Evolutionary conservation across 2,113 vertebrate genomes (phyloP).

Genomic region (Antennarius striatus): DNA sequence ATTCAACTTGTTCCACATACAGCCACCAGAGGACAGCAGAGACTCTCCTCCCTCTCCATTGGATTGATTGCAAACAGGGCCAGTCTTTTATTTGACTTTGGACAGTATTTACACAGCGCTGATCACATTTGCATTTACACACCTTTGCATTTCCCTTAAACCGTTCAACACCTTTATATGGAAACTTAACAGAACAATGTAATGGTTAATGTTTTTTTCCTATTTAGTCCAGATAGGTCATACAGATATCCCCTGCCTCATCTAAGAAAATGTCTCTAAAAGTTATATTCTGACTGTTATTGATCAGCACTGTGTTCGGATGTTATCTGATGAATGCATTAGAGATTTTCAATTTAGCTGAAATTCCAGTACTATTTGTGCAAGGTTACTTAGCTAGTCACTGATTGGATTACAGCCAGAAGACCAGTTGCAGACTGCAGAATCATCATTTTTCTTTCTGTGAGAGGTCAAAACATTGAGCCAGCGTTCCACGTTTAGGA

Average conservation of each 20-base stretch:
- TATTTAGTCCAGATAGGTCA: too few relatives aligned
- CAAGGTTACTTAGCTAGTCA: too few relatives aligned
- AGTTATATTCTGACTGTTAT: too few relatives aligned
- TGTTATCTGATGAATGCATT: too few relatives aligned
- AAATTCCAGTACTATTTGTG: too few relatives aligned
- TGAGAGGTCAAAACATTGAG: neutral
- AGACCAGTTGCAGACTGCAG: neutral
- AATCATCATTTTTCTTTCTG: neutral
- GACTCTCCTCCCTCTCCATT: neutral
- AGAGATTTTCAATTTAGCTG: too few relatives aligned
- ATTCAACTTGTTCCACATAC: neutral
- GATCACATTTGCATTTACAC: constrained; percentile 3
- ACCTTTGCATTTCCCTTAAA: neutral
- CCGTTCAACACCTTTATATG: neutral
- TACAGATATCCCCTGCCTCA: too few relatives aligned
- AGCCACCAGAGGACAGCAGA: constrained; percentile 47
- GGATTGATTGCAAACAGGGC: neutral
- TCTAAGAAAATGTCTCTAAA: too few relatives aligned
- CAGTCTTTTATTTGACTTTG: neutral
- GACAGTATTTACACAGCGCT: neutral
- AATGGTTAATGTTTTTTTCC: too few relatives aligned
- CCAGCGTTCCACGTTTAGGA: too few relatives aligned
- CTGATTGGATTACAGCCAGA: neutral
- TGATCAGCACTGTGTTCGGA: too few relatives aligned
- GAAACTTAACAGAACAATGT: neutral